A percentile compares a stretch with the other conserved stretches of the same genome.
These are phyloP conservation scores for Allobates femoralis DNA, from an alignment of 2,797 vertebrate species.

Conservation along the genomic window DNA sequence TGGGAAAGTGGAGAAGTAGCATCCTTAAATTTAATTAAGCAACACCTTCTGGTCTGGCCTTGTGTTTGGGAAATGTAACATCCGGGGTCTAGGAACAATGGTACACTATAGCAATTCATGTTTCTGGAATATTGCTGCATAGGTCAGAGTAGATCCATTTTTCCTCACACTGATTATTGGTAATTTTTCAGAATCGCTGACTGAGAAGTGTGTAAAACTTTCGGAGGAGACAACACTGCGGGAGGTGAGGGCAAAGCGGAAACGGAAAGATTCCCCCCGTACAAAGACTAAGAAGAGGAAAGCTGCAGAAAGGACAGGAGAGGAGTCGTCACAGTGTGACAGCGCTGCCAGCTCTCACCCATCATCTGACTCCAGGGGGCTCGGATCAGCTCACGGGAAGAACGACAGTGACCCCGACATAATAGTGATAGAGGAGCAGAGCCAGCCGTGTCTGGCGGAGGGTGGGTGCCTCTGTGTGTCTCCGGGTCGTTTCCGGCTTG, in stretches of 20 bases:
- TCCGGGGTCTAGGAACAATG: no score
- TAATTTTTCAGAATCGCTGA: background rate
- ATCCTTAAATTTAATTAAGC: no score
- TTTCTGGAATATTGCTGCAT: no score
- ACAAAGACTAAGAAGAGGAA: conserved; percentile 77
- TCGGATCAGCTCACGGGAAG: conserved; percentile 57
- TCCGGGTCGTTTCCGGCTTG: background rate
- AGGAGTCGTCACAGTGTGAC: conserved; percentile 25
- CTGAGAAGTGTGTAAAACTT: background rate
- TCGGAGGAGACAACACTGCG: background rate
- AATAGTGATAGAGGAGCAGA: conserved; percentile 34
- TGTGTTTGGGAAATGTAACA: no score
- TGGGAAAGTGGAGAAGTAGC: no score
- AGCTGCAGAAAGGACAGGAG: conserved; percentile 57
- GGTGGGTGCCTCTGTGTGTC: background rate
- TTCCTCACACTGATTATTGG: background rate
- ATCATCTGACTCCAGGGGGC: background rate
- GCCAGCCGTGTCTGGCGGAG: background rate
- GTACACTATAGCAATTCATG: no score
- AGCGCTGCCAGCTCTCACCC: conserved; percentile 55
- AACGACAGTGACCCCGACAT: background rate
- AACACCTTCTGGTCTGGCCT: no score
- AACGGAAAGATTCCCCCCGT: conserved; percentile 71
- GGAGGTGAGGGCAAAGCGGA: conserved; percentile 68
- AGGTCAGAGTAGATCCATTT: no score